Percentiles rank a stretch among this genome's conserved stretches.
Conservation (phyloP, 30 jellyfish, hydroid and myxozoan genomes). For the Hydractinia echinata region DNA sequence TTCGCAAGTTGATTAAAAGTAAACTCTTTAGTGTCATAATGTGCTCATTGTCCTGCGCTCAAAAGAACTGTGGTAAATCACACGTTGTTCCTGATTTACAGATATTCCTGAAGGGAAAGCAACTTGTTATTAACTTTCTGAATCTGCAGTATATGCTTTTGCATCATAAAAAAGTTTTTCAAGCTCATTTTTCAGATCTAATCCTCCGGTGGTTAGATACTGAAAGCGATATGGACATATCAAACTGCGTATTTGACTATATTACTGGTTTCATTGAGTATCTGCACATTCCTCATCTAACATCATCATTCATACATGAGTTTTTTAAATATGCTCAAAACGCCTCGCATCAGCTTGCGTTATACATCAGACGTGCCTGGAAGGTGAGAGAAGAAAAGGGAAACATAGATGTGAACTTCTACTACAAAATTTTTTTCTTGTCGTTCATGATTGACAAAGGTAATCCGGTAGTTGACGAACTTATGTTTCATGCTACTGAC, state of each 20-base stretch:
- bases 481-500: not conserved
- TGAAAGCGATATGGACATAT: not conserved
- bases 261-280: not conserved
- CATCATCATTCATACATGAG: not conserved
- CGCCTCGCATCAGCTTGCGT: not conserved
- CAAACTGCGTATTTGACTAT: not conserved
- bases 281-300: not conserved
- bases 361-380: constrained; percentile 3
- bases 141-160: not conserved
- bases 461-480: not conserved
- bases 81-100: not conserved
- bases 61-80: not conserved
- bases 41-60: not conserved
- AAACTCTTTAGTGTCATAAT: constrained; percentile 1
- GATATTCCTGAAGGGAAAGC: constrained; percentile 3
- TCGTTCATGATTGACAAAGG: not conserved
- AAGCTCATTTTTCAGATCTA: not conserved
- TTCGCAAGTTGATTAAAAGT: not conserved
- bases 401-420: not conserved
- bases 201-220: not conserved
- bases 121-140: not conserved
- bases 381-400: not conserved
- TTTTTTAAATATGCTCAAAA: not conserved
- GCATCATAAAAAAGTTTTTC: not conserved
- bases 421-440: not conserved